Conservation (phyloP, 2,888 invertebrate genomes). For the Eupithecia subfuscata region DNA sequence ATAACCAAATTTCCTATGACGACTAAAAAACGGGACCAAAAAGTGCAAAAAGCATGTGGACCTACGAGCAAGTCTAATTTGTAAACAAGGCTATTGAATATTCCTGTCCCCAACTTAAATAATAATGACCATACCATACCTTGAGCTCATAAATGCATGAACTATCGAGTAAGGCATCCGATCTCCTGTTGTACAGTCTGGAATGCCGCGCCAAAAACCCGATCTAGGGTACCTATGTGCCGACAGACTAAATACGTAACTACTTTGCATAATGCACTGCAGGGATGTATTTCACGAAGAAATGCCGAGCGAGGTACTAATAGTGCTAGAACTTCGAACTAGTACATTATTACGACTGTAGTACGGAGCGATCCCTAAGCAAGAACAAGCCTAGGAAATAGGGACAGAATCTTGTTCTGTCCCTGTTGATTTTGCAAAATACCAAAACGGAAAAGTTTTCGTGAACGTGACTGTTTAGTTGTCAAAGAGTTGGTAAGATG, state of each 20-base stretch:
- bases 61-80: not conserved
- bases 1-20: too few relatives aligned
- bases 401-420: too few relatives aligned
- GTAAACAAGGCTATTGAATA: not conserved
- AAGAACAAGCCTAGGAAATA: too few relatives aligned
- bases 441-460: too few relatives aligned
- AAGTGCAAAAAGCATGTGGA: not conserved
- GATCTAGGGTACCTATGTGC: conserved; percentile 32
- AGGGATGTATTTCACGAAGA: conserved; percentile 4
- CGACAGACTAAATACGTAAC: conserved; percentile 21
- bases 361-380: too few relatives aligned
- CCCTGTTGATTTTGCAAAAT: too few relatives aligned
- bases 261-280: conserved; percentile 31
- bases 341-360: too few relatives aligned
- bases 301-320: too few relatives aligned
- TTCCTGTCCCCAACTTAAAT: not conserved
- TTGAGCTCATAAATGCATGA: not conserved
- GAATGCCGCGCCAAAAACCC: conserved; percentile 36
- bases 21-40: too few relatives aligned
- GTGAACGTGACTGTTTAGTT: too few relatives aligned
- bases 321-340: too few relatives aligned
- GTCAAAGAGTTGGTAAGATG: too few relatives aligned
- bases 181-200: conserved; percentile 29
- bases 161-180: not conserved
- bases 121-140: not conserved